Conservation (phyloP, 2,113 vertebrate genomes). For the Anser brachyrhynchus region DNA sequence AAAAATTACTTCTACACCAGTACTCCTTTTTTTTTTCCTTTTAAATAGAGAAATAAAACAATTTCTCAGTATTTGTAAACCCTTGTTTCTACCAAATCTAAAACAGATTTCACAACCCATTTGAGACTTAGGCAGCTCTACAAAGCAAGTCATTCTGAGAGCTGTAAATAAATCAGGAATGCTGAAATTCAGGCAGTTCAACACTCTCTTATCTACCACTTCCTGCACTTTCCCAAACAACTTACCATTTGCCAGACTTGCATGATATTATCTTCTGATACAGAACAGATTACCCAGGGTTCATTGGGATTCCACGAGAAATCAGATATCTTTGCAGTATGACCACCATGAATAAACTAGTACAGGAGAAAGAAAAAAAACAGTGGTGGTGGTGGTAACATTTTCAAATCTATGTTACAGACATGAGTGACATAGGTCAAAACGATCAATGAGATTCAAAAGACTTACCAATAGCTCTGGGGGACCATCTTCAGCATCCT, state of each 20-base stretch:
- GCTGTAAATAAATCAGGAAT: background rate
- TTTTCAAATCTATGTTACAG: background rate
- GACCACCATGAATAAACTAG: slow-evolving; percentile 97
- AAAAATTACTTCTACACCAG: background rate
- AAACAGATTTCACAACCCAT: background rate
- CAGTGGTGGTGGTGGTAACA: background rate
- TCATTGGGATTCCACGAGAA: slow-evolving; percentile 99
- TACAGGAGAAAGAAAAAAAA: background rate
- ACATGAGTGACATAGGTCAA: background rate
- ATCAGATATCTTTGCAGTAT: slow-evolving; percentile 98
- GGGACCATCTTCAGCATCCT: slow-evolving; percentile 97
- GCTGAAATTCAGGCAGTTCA: background rate
- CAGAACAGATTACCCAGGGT: slow-evolving; percentile 99
- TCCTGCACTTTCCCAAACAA: background rate
- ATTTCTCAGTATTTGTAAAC: background rate
- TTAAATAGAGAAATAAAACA: background rate
- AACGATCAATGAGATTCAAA: background rate
- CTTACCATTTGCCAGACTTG: slow-evolving; percentile 99
- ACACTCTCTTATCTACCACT: background rate
- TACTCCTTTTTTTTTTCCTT: background rate
- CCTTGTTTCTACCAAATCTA: background rate
- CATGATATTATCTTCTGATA: slow-evolving; percentile 99
- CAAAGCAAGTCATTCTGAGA: background rate
- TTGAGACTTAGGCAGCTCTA: background rate
- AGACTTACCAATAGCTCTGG: slow-evolving; percentile 94